These are phyloP conservation scores for Frankliniella intonsa DNA, from an alignment of 2,888 invertebrate genomes.

Conservation along the genomic window DNA sequence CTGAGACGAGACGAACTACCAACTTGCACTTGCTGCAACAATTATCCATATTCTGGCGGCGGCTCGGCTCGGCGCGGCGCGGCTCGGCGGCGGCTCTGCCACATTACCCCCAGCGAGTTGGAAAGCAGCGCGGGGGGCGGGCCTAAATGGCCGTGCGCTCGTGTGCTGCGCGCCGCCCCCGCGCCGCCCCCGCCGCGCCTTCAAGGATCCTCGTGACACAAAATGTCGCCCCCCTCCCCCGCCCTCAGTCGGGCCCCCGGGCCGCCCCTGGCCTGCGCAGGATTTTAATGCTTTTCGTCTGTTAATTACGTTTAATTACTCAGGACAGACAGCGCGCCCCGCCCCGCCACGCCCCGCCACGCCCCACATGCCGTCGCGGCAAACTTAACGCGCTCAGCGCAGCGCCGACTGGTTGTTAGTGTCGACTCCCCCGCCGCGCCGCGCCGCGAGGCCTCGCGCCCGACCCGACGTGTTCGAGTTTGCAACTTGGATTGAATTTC, in stretches of 20 bases:
- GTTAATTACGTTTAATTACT: conserved; percentile 23
- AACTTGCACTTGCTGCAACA: background rate
- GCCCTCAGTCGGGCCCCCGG: background rate
- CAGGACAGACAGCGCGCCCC: background rate
- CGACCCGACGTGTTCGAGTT: too few species aligned
- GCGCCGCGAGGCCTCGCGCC: too few species aligned
- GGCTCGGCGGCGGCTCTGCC: background rate
- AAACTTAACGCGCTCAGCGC: too few species aligned
- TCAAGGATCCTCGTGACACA: background rate
- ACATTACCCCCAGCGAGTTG: background rate
- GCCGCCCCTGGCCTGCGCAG: background rate
- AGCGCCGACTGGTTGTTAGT: too few species aligned
- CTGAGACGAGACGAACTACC: background rate
- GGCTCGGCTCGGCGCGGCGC: background rate
- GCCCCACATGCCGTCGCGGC: background rate
- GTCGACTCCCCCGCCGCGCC: too few species aligned
- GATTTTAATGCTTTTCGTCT: conserved; percentile 23
- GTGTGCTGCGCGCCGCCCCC: background rate
- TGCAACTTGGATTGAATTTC: too few species aligned
- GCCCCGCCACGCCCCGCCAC: background rate
- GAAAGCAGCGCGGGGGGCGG: background rate
- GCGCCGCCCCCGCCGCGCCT: background rate
- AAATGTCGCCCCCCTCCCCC: background rate
- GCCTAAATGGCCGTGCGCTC: background rate
- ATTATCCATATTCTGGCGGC: conserved; percentile 2